Conservation (phyloP, 2,797 vertebrate species). For the Gila robusta region DNA sequence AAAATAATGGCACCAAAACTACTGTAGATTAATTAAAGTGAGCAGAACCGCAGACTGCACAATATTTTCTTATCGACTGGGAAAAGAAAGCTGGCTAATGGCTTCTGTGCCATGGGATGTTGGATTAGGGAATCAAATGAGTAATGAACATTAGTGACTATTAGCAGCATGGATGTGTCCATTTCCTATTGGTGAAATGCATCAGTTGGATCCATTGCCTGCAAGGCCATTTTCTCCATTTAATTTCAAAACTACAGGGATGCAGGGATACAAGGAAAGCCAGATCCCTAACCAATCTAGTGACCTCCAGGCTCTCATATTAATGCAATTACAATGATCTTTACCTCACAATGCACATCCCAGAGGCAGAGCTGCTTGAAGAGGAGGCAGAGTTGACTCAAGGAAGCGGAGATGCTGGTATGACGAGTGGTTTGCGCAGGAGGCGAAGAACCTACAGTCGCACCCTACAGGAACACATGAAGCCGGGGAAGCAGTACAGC, state of each 20-base stretch:
- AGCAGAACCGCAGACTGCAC: not conserved
- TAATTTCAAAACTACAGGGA: constrained; percentile 21
- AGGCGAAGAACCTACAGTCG: constrained; percentile 86
- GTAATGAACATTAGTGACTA: constrained; percentile 21
- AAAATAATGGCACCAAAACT: constrained; percentile 1
- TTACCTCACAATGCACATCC: constrained; percentile 6
- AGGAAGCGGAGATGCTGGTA: constrained; percentile 83
- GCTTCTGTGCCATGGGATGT: constrained; percentile 13
- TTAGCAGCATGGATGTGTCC: constrained; percentile 14
- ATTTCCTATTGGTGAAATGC: constrained; percentile 19
- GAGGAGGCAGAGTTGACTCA: constrained; percentile 88
- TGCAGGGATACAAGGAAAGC: not conserved
- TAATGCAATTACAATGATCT: constrained; percentile 8
- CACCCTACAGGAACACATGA: constrained; percentile 80
- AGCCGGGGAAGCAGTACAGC: constrained; percentile 77
- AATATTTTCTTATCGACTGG: not conserved
- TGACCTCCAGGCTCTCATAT: not conserved
- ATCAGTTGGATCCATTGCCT: constrained; percentile 26
- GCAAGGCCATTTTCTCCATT: constrained; percentile 6
- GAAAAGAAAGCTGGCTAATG: constrained; percentile 4
- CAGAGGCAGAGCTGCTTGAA: constrained; percentile 88
- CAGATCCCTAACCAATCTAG: not conserved
- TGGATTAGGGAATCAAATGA: constrained; percentile 30
- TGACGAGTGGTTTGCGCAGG: constrained; percentile 82
- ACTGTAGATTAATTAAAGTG: constrained; percentile 23